Percentiles rank a stretch among this genome's conserved stretches.
Conservation (phyloP, 2,888 invertebrate species). For the Philereme transversata region DNA sequence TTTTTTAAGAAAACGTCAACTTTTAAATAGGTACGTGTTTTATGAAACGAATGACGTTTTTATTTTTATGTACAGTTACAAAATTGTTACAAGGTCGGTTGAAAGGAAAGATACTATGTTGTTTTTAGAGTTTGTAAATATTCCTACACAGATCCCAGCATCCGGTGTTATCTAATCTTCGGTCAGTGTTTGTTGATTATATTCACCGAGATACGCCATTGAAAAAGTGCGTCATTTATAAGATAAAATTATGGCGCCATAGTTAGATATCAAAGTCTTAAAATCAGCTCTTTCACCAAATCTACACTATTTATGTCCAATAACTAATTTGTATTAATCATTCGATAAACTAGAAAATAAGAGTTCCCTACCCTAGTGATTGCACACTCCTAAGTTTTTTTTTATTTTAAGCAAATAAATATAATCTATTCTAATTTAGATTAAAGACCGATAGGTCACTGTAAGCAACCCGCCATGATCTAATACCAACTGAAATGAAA, state of each 20-base stretch:
- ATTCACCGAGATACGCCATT: constrained; percentile 66
- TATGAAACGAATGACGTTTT: too few species aligned
- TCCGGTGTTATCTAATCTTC: constrained; percentile 81
- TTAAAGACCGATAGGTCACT: too few species aligned
- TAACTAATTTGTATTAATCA: too few species aligned
- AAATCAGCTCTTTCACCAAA: background rate
- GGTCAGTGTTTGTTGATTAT: constrained; percentile 73
- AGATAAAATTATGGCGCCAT: constrained; percentile 54
- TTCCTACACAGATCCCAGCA: constrained; percentile 55
- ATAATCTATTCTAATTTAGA: too few species aligned
- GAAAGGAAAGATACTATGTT: constrained; percentile 50
- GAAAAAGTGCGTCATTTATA: constrained; percentile 22
- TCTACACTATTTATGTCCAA: background rate
- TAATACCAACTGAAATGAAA: too few species aligned
- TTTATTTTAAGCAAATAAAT: too few species aligned
- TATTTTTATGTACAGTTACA: background rate
- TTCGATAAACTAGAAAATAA: too few species aligned
- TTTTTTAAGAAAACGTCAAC: too few species aligned
- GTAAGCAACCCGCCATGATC: too few species aligned
- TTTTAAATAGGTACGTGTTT: too few species aligned
- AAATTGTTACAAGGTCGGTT: constrained; percentile 19
- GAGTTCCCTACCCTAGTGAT: too few species aligned
- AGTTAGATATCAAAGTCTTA: constrained; percentile 13
- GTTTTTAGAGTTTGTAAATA: constrained; percentile 48
- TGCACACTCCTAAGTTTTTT: too few species aligned